These are phyloP conservation scores for Elephantulus edwardii DNA, from an alignment of 2,113 vertebrate species.

Conservation along the genomic window DNA sequence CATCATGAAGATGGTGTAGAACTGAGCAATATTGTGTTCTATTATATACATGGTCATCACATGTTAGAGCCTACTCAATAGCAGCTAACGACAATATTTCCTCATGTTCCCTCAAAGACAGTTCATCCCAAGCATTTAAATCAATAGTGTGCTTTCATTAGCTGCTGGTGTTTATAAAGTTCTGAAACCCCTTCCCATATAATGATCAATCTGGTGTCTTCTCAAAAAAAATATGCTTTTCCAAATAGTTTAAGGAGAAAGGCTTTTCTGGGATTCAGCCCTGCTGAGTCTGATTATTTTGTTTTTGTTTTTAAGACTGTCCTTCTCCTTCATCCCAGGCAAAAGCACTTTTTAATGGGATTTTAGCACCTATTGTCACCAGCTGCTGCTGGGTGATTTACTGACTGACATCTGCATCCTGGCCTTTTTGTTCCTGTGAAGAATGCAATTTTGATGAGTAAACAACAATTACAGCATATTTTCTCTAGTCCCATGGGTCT, in stretches of 20 bases:
- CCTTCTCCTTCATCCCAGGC: background rate
- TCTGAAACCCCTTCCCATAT: background rate
- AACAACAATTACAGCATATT: slow-evolving; percentile 52
- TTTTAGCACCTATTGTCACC: background rate
- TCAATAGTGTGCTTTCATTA: background rate
- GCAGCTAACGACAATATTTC: background rate
- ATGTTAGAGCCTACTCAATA: background rate
- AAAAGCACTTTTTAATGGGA: background rate
- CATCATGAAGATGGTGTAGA: background rate
- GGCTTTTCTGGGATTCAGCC: background rate
- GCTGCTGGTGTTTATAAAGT: background rate
- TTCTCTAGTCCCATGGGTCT: background rate
- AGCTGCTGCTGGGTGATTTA: slow-evolving; percentile 40
- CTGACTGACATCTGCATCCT: slow-evolving; percentile 28
- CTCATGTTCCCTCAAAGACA: background rate
- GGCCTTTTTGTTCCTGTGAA: slow-evolving; percentile 17
- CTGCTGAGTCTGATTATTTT: background rate
- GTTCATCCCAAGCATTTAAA: background rate
- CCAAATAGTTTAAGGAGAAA: background rate
- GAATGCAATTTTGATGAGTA: slow-evolving; percentile 59
- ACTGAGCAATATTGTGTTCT: background rate
- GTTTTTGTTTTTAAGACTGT: background rate
- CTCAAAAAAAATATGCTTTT: background rate
- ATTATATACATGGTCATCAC: background rate
- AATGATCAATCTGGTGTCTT: background rate